A percentile compares a stretch with the other conserved stretches of the same genome.
Evolutionary conservation across 2,797 vertebrate species (phyloP).

Genomic region (Cirrhinus molitorella): DNA sequence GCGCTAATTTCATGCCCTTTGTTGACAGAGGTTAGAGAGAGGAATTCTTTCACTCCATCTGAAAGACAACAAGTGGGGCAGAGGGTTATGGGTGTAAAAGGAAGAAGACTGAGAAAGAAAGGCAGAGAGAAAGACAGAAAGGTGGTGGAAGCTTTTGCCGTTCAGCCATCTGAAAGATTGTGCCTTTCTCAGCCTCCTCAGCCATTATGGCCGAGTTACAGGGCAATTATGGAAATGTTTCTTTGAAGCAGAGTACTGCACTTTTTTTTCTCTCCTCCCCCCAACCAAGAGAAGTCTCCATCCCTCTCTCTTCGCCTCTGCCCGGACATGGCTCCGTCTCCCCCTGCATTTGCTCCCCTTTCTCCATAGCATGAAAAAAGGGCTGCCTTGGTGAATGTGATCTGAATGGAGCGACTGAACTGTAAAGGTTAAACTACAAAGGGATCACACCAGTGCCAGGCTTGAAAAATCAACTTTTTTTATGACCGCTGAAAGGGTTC

Average conservation of each 20-base stretch:
- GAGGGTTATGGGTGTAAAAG: conserved; percentile 77
- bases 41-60: conserved; percentile 87
- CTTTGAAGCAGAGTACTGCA: conserved; percentile 91
- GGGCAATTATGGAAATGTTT: conserved; percentile 98
- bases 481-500: background rate
- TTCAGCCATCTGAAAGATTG: conserved; percentile 94
- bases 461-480: conserved; percentile 41
- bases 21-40: conserved; percentile 85
- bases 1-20: conserved; percentile 91
- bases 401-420: conserved; percentile 56
- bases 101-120: conserved; percentile 78
- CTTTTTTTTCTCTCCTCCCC: conserved; percentile 83
- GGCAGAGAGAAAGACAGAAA: conserved; percentile 78
- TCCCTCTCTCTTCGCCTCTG: conserved; percentile 53
- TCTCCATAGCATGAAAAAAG: conserved; percentile 57
- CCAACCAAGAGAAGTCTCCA: conserved; percentile 58
- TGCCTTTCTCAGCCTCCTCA: conserved; percentile 83
- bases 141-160: conserved; percentile 84
- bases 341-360: conserved; percentile 60
- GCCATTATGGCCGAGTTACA: conserved; percentile 94
- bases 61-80: conserved; percentile 92
- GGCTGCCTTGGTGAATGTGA: conserved; percentile 56
- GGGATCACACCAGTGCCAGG: conserved; percentile 26
- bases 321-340: conserved; percentile 57
- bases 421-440: conserved; percentile 55